Percentiles rank a stretch among this genome's conserved stretches.
Conservation (phyloP, 1,140 invertebrate genomes). For the Pollicipes pollicipes region DNA sequence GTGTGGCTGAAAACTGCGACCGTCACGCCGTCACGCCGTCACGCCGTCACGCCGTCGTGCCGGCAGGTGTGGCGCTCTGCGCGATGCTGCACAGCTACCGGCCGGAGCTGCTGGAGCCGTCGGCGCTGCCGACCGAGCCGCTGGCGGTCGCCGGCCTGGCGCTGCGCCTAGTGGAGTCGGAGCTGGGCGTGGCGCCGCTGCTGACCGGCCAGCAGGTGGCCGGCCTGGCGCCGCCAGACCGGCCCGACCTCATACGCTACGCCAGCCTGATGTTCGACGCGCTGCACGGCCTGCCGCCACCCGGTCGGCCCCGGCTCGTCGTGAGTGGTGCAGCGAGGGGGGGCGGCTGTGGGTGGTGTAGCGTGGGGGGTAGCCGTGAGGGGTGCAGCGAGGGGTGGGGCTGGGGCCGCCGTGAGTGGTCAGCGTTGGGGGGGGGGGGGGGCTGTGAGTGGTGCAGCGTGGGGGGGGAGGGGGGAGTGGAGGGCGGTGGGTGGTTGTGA, state of each 20-base stretch:
- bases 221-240: not conserved
- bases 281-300: not conserved
- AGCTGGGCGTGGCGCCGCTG: conserved; percentile 46
- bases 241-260: not conserved
- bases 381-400: too few relatives aligned
- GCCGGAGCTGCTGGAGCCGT: conserved; percentile 57
- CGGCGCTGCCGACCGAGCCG: conserved; percentile 27
- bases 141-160: conserved; percentile 54
- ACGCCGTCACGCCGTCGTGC: not conserved
- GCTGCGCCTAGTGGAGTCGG: conserved; percentile 58
- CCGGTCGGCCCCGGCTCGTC: too few relatives aligned
- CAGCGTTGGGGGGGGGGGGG: too few relatives aligned
- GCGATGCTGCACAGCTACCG: conserved; percentile 65
- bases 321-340: not conserved
- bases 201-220: not conserved
- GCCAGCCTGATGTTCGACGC: not conserved
- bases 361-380: not conserved
- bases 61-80: conserved; percentile 53
- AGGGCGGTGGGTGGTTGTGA: too few relatives aligned
- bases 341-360: not conserved
- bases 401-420: not conserved
- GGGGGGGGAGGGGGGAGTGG: too few relatives aligned
- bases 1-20: not conserved
- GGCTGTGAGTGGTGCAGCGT: too few relatives aligned
- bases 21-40: not conserved